phyloP scores from a whole-genome alignment of 2,888 invertebrate species.

The Beris morrisii region DNA sequence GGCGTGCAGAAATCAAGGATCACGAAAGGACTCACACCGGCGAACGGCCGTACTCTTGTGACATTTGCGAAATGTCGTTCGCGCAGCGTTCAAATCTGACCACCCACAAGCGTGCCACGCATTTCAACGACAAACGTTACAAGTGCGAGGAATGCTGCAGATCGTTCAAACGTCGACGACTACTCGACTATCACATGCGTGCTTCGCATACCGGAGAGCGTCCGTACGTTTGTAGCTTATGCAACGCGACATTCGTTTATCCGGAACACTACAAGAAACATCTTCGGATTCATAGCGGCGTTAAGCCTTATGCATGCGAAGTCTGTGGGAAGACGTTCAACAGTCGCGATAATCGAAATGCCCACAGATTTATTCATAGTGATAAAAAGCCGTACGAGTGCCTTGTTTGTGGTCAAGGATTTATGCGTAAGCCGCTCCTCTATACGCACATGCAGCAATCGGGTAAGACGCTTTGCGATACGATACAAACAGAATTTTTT shows the following conservation, averaged over 20 bases:
- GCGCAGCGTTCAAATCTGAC: conserved; percentile 81
- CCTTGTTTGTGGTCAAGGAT: conserved; percentile 76
- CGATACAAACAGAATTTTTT: not conserved
- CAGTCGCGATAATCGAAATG: conserved; percentile 81
- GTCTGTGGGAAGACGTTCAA: conserved; percentile 86
- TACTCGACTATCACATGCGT: conserved; percentile 80
- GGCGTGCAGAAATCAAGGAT: conserved; percentile 77
- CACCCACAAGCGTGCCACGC: conserved; percentile 77
- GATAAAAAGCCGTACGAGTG: conserved; percentile 87
- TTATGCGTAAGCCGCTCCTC: conserved; percentile 79
- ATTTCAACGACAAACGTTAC: conserved; percentile 74
- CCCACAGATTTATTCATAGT: conserved; percentile 81
- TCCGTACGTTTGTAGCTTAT: conserved; percentile 72
- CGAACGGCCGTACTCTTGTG: conserved; percentile 77
- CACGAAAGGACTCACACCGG: conserved; percentile 81
- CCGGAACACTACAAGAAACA: conserved; percentile 84
- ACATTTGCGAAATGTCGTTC: conserved; percentile 76
- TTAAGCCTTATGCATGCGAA: conserved; percentile 74
- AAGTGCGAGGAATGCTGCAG: conserved; percentile 72
- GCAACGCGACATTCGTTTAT: conserved; percentile 78
- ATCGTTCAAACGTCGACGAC: conserved; percentile 67
- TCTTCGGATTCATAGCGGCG: conserved; percentile 74
- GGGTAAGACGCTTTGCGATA: conserved; percentile 49
- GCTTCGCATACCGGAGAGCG: conserved; percentile 79
- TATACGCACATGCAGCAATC: conserved; percentile 73